A percentile compares a stretch with the other conserved stretches of the same genome.
These are phyloP conservation scores for Pantala flavescens DNA, from an alignment of 1,140 invertebrate species.

Conservation along the genomic window DNA sequence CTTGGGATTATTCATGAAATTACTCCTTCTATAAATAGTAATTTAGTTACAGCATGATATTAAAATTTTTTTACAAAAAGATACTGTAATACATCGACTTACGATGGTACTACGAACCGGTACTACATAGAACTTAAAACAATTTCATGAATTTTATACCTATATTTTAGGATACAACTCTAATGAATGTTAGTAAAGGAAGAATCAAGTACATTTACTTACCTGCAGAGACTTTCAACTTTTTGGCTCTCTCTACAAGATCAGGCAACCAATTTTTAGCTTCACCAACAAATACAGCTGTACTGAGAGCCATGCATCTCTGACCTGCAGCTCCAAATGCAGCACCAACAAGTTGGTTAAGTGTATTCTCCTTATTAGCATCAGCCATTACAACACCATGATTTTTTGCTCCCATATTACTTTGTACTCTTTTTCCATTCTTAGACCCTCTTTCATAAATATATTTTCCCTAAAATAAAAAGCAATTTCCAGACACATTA, in stretches of 20 bases:
- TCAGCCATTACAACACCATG: constrained; percentile 95
- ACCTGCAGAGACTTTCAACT: constrained; percentile 86
- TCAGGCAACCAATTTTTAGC: constrained; percentile 91
- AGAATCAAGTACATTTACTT: constrained; percentile 21
- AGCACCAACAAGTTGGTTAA: constrained; percentile 89
- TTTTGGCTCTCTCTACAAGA: constrained; percentile 73
- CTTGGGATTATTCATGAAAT: too few relatives aligned
- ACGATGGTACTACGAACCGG: too few relatives aligned
- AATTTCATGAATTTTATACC: too few relatives aligned
- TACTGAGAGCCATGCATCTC: constrained; percentile 97
- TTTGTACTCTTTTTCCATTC: constrained; percentile 92
- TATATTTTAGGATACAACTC: too few relatives aligned
- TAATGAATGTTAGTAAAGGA: too few relatives aligned
- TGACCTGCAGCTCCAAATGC: constrained; percentile 93
- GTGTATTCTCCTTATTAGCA: constrained; percentile 92
- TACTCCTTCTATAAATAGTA: too few relatives aligned
- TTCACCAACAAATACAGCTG: constrained; percentile 93
- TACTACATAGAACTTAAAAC: too few relatives aligned
- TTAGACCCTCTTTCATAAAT: constrained; percentile 87
- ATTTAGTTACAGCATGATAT: too few relatives aligned
- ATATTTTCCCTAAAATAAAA: constrained; percentile 66
- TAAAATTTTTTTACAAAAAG: too few relatives aligned
- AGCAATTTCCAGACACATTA: background rate
- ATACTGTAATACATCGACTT: too few relatives aligned
- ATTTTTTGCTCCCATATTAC: constrained; percentile 99